Conservation (phyloP, 1,140 invertebrate genomes). For the Sycophaga agraensis region DNA sequence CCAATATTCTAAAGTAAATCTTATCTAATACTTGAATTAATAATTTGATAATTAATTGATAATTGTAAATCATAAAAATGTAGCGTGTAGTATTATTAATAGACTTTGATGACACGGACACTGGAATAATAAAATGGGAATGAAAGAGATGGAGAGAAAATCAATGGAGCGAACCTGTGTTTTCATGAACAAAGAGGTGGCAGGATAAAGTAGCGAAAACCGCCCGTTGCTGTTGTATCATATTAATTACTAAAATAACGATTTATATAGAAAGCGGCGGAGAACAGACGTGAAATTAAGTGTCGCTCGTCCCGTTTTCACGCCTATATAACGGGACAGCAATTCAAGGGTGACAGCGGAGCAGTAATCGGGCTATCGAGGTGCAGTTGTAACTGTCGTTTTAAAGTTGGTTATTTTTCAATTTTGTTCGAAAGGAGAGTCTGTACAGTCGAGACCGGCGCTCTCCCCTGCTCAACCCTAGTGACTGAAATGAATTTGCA, state of each 20-base stretch:
- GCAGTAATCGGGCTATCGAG: background rate
- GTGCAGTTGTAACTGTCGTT: background rate
- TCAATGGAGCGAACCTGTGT: slow-evolving; percentile 38
- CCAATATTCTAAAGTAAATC: slow-evolving; percentile 61
- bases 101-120: slow-evolving; percentile 9
- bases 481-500: background rate
- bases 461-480: slow-evolving; percentile 21
- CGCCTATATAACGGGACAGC: background rate
- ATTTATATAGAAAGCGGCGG: no score
- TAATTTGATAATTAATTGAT: slow-evolving; percentile 60
- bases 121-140: slow-evolving; percentile 36
- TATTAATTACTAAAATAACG: slow-evolving; percentile 38
- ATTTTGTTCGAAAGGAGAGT: slow-evolving; percentile 10
- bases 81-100: slow-evolving; percentile 51
- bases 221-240: slow-evolving; percentile 44
- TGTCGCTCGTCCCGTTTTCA: slow-evolving; percentile 30
- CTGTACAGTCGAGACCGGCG: no score
- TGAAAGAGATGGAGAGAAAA: slow-evolving; percentile 36
- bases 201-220: slow-evolving; percentile 24
- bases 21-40: slow-evolving; percentile 59
- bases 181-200: slow-evolving; percentile 35
- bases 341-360: background rate
- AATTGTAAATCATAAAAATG: slow-evolving; percentile 56
- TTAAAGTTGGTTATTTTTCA: slow-evolving; percentile 9
- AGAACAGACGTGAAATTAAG: slow-evolving; percentile 30